Percentiles rank a stretch among this genome's conserved stretches.
Evolutionary conservation across 1,140 invertebrate species (phyloP).

Genomic region (Cydia splendana): DNA sequence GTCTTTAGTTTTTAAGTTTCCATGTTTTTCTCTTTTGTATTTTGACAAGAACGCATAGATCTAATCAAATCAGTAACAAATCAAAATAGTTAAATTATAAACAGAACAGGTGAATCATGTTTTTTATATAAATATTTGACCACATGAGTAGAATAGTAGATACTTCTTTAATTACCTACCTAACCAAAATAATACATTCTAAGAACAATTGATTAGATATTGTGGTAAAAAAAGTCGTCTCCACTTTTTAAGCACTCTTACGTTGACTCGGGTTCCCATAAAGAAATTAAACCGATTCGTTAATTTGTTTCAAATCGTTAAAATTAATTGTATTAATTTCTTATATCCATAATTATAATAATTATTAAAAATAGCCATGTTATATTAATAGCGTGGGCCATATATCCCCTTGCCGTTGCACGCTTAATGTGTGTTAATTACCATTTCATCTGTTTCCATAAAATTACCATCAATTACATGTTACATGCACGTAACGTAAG

Average conservation of each 20-base stretch:
- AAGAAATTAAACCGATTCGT: background rate
- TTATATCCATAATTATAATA: background rate
- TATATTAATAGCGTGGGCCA: background rate
- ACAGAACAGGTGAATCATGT: too few relatives aligned
- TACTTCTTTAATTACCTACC: too few relatives aligned
- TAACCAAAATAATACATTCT: background rate
- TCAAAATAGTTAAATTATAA: too few relatives aligned
- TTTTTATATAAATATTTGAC: too few relatives aligned
- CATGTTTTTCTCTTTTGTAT: too few relatives aligned
- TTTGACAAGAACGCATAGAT: too few relatives aligned
- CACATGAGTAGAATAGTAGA: too few relatives aligned
- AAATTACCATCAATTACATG: background rate
- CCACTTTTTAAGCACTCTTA: background rate
- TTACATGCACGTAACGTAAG: background rate
- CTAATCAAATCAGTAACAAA: too few relatives aligned
- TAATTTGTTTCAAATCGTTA: background rate
- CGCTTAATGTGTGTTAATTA: background rate
- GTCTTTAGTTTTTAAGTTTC: too few relatives aligned
- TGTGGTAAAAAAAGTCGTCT: background rate
- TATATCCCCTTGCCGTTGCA: background rate
- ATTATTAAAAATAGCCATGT: background rate
- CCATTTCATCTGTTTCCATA: background rate
- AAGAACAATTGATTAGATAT: background rate
- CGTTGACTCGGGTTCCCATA: background rate
- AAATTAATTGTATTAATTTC: constrained; percentile 17